These are phyloP conservation scores for Cottoperca gobio DNA, from an alignment of 2,797 vertebrate genomes.

Conservation along the genomic window DNA sequence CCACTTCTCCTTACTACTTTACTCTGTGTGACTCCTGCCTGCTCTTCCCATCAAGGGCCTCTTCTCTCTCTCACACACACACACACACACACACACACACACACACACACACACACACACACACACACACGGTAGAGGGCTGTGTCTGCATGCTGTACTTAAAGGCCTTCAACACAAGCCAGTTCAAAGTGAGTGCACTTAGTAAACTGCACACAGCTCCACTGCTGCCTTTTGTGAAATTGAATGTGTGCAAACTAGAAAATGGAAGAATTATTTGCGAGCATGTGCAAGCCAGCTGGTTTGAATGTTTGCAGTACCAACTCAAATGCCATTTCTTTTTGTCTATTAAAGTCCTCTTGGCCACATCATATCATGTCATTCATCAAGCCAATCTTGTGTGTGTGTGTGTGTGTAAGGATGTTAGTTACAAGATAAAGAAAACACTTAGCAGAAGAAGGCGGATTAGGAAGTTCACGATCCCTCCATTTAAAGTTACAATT, in stretches of 20 bases:
- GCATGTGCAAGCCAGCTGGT: constrained; percentile 52
- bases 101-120: constrained; percentile 23
- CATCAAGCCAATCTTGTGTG: constrained; percentile 29
- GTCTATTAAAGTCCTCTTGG: constrained; percentile 20
- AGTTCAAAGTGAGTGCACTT: constrained; percentile 59
- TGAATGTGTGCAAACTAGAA: constrained; percentile 33
- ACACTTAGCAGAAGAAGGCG: not conserved
- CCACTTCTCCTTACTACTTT: constrained; percentile 33
- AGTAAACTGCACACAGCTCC: constrained; percentile 39
- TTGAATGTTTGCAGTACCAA: constrained; percentile 28
- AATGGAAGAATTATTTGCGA: constrained; percentile 28
- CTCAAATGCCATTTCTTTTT: constrained; percentile 15
- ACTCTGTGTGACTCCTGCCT: constrained; percentile 36
- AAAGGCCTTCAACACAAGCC: constrained; percentile 56
- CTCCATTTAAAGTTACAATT: not conserved
- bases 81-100: not conserved
- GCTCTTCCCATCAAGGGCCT: constrained; percentile 62
- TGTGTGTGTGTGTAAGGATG: not conserved
- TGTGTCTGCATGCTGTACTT: constrained; percentile 51
- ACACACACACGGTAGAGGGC: constrained; percentile 18
- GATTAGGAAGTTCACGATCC: not conserved
- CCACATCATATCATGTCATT: constrained; percentile 6
- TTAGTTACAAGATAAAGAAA: constrained; percentile 8
- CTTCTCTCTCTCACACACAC: constrained; percentile 12
- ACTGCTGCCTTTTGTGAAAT: constrained; percentile 52